Evolutionary conservation across 2,113 vertebrate species (phyloP).

Genomic region (Stigmatopora nigra): DNA sequence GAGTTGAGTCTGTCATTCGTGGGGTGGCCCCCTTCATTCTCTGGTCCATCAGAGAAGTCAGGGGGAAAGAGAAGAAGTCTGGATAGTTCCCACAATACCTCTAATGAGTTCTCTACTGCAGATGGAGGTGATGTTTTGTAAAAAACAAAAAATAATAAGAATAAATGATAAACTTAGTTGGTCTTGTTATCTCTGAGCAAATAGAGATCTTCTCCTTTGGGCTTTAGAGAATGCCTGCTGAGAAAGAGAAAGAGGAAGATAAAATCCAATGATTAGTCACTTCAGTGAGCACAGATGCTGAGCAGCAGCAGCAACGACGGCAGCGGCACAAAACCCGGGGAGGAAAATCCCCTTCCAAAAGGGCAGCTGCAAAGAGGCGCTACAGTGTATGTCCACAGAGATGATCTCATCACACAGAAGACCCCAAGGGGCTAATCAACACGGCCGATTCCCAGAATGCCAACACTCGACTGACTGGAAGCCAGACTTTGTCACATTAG

Average conservation of each 20-base stretch:
- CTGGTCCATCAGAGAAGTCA: slow-evolving; percentile 69
- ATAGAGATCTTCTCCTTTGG: slow-evolving; percentile 31
- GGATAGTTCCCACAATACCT: slow-evolving; percentile 45
- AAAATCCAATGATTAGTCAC: slow-evolving; percentile 64
- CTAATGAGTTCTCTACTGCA: slow-evolving; percentile 12
- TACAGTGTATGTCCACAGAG: slow-evolving; percentile 58
- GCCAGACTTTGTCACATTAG: slow-evolving; percentile 28
- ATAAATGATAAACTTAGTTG: slow-evolving; percentile 23
- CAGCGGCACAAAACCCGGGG: slow-evolving; percentile 32
- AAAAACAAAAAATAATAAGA: background rate
- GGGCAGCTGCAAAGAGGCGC: slow-evolving; percentile 57
- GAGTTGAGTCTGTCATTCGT: slow-evolving; percentile 34
- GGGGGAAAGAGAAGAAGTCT: slow-evolving; percentile 43
- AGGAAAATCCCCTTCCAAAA: slow-evolving; percentile 58
- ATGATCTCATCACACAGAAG: slow-evolving; percentile 62
- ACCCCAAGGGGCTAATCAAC: slow-evolving; percentile 48
- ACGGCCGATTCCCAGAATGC: slow-evolving; percentile 50
- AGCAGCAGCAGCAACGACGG: slow-evolving; percentile 18
- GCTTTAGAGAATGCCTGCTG: slow-evolving; percentile 31
- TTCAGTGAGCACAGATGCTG: slow-evolving; percentile 61
- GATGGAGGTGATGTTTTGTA: slow-evolving; percentile 22
- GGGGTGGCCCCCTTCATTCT: slow-evolving; percentile 67
- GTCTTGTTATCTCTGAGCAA: slow-evolving; percentile 38
- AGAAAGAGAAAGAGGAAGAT: slow-evolving; percentile 38
- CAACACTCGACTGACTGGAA: slow-evolving; percentile 42